Conservation (phyloP, 2,113 vertebrate genomes). For the Corythornis madagascariensis region DNA sequence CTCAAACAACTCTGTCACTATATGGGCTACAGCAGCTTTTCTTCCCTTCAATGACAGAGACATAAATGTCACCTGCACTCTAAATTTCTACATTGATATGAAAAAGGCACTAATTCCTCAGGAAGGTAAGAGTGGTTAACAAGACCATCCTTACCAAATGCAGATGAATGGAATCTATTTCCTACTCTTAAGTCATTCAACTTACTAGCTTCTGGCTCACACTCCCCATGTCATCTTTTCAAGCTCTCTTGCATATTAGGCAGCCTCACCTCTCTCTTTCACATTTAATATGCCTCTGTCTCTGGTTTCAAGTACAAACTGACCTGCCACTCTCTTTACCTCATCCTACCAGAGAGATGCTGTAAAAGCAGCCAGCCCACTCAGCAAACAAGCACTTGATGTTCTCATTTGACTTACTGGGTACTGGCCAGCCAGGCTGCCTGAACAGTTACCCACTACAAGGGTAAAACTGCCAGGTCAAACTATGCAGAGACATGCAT, state of each 20-base stretch:
- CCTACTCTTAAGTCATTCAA: not conserved
- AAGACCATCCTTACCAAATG: not conserved
- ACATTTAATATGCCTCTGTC: not conserved
- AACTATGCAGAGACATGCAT: not conserved
- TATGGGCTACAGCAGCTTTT: not conserved
- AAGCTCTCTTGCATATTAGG: not conserved
- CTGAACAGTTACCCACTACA: not conserved
- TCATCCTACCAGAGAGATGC: not conserved
- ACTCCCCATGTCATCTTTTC: not conserved
- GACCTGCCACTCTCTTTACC: not conserved
- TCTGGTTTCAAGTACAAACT: not conserved
- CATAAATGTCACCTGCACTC: not conserved
- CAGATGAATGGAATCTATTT: not conserved
- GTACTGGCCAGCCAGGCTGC: not conserved
- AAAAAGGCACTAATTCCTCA: not conserved
- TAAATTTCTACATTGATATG: not conserved
- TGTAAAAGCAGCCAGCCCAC: not conserved
- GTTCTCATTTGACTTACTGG: not conserved
- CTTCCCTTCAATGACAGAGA: not conserved
- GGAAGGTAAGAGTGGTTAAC: not conserved
- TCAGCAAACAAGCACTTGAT: not conserved
- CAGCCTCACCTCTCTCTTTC: not conserved
- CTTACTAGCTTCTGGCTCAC: not conserved
- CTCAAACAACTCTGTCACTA: not conserved
- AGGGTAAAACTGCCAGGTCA: not conserved